Conservation (phyloP, 2,113 vertebrate genomes). For the Dinomys branickii region DNA sequence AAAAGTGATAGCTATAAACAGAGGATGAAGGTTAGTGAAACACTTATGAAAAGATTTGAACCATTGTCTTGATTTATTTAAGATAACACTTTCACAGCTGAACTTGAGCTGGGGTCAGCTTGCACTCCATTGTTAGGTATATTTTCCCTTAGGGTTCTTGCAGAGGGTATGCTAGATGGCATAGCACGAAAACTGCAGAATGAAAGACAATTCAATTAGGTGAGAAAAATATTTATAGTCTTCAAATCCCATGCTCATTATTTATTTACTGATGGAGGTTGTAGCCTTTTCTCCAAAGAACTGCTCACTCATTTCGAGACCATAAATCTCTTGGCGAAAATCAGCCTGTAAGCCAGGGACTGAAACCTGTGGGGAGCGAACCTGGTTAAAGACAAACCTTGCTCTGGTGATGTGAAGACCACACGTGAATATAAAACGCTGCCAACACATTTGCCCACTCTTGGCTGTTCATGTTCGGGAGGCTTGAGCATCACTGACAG, state of each 20-base stretch:
- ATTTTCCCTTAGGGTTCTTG: background rate
- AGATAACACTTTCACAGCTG: background rate
- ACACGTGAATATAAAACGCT: fast-evolving
- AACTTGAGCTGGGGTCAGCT: conserved; percentile 26
- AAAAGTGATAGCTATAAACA: background rate
- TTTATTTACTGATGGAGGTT: background rate
- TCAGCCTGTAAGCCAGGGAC: background rate
- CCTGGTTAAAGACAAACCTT: background rate
- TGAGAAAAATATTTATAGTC: conserved; percentile 4
- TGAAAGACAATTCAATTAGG: conserved; percentile 12
- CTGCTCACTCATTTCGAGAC: background rate
- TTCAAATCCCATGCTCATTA: background rate
- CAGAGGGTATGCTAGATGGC: background rate
- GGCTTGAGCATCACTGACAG: fast-evolving
- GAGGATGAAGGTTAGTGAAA: background rate
- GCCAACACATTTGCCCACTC: fast-evolving
- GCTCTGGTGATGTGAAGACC: background rate
- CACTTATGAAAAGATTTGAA: background rate
- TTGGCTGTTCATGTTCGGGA: fast-evolving
- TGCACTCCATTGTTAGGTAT: background rate
- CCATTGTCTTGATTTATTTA: background rate
- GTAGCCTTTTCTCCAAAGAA: conserved; percentile 24
- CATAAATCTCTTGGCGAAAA: background rate
- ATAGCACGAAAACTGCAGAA: background rate
- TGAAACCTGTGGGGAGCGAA: background rate